These are phyloP conservation scores for Sylvilagus bachmani DNA, from an alignment of 2,113 vertebrate species.

Conservation along the genomic window DNA sequence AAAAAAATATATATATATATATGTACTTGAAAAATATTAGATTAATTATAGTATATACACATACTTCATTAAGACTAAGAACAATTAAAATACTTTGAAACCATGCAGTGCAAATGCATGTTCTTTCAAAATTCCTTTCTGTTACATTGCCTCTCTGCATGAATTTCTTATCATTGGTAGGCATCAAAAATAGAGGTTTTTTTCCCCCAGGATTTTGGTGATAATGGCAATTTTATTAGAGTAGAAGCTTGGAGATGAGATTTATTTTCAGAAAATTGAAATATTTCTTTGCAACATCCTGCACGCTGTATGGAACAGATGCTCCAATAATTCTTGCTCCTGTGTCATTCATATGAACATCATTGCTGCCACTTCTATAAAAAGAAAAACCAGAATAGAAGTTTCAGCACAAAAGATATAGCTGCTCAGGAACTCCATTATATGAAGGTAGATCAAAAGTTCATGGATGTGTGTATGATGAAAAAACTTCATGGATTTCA, in stretches of 20 bases:
- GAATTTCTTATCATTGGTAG: neutral
- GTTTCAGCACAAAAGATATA: neutral
- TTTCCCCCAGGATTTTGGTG: neutral
- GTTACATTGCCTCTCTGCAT: neutral
- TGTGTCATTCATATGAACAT: neutral
- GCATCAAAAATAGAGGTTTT: neutral
- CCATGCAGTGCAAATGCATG: neutral
- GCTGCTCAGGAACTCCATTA: neutral
- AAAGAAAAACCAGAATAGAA: neutral
- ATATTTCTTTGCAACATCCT: neutral
- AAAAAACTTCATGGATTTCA: no score
- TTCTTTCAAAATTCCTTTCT: neutral
- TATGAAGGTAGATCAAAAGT: no score
- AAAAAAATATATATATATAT: slow-evolving; percentile 40
- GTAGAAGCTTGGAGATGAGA: neutral
- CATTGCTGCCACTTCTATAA: neutral
- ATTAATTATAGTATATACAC: neutral
- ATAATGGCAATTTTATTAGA: slow-evolving; percentile 12
- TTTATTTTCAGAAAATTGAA: slow-evolving; percentile 50
- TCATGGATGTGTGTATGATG: no score
- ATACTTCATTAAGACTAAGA: neutral
- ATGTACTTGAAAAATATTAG: neutral
- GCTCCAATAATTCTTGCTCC: neutral
- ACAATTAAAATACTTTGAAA: neutral
- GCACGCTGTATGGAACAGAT: neutral